Base-by-base conservation (phyloP, 2,797 vertebrate genomes). In the Danio aesculapii region DNA sequence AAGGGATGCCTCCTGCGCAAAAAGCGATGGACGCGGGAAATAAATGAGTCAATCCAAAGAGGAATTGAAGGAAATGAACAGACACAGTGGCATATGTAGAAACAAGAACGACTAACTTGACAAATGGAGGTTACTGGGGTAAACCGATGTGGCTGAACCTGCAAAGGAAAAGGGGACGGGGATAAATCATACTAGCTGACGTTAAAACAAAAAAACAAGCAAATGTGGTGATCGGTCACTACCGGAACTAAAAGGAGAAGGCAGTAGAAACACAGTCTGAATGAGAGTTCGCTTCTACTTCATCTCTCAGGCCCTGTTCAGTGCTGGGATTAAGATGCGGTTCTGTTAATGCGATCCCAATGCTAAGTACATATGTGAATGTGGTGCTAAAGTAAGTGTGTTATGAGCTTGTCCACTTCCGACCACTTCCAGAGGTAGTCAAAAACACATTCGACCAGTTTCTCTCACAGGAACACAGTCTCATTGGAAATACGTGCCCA, bases 121-220 rank as follows among this genome's bases (percentile, higher is more conserved):
- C 94, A 94, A 95, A 99, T 98, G 97, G 93, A 97, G 95, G 96
- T 96, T 99, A 99, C 97, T 94, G 88, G 94, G 92, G 96, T 98
- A 97, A 99, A 97, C 94, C 86, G 92, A 93, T 90, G 93, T 93
- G 96, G 93, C 94, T 96, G 95, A 96, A 96, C 96, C 96, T 97
- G 96, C 89, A 96, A 96, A 98, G 95, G 91, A 97, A 97, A 98
- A 93, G 94, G 91, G 78, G 70, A 83, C 58, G 83, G 83, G 81
- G 90, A 92, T 93, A 95, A 96, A 95, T 94, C 93, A 88, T 92
- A 85, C 87, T 89, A 80, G 92, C 90, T 81, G 84, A 89, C 89
- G 86, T 90, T 86, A 91, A 86, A 89, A 91, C 90, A 94, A 30
- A 30, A 30, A 30, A 30, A 30, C 30, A 30, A 71, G 77, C 67